A percentile compares a stretch with the other conserved stretches of the same genome.
phyloP scores from a whole-genome alignment of 2,113 vertebrate species.

The Petrocephalus microphthalmus region DNA sequence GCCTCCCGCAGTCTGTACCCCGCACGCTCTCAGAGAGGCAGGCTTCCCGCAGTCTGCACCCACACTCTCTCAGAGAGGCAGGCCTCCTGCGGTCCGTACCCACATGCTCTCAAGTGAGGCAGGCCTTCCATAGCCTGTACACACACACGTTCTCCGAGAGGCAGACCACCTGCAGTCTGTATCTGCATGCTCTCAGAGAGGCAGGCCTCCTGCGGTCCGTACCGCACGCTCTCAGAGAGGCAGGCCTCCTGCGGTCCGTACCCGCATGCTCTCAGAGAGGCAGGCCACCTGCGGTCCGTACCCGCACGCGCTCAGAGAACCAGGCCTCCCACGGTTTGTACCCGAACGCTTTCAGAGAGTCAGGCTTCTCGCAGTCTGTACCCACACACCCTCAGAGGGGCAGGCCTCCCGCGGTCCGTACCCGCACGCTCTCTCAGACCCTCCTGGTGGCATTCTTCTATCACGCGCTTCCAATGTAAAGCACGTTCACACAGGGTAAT shows the following conservation, averaged over 20 bases:
- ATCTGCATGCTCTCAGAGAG: background rate
- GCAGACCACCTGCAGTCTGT: background rate
- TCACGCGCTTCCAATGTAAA: constrained; percentile 26
- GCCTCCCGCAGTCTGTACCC: background rate
- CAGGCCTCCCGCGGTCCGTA: background rate
- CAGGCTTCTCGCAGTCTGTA: background rate
- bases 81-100: background rate
- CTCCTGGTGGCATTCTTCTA: background rate
- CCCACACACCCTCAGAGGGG: background rate
- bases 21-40: background rate
- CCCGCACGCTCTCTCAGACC: background rate
- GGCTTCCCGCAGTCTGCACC: background rate
- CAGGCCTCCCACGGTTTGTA: background rate
- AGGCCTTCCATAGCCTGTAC: background rate
- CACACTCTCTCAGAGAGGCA: background rate
- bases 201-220: background rate
- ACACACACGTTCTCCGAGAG: background rate
- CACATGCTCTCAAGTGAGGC: background rate
- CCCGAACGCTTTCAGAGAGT: background rate
- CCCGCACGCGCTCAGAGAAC: background rate
- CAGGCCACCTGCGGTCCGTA: background rate
- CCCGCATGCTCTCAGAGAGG: background rate
- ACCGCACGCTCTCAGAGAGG: background rate
- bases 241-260: background rate
- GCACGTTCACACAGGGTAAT: constrained; percentile 24